phyloP scores from a whole-genome alignment of 2,797 vertebrate species.

The Momotus momota region DNA sequence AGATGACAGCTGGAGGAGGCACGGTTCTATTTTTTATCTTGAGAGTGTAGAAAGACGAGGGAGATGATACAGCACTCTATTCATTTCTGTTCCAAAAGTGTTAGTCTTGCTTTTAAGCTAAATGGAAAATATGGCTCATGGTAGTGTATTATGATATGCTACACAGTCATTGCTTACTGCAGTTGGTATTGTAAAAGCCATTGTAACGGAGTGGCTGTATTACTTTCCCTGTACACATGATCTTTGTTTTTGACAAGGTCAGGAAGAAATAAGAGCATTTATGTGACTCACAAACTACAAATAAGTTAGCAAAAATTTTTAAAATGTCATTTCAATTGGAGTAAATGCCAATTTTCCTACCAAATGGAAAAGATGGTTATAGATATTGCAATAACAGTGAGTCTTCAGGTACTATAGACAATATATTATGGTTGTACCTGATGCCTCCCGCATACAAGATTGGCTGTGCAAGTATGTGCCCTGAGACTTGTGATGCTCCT shows the following conservation, averaged over 20 bases:
- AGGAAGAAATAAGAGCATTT: background rate
- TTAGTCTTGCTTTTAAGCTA: conserved; percentile 1
- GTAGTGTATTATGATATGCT: background rate
- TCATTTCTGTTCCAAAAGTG: conserved; percentile 14
- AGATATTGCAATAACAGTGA: background rate
- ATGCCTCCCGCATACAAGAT: background rate
- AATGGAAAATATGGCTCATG: background rate
- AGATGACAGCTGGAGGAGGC: background rate
- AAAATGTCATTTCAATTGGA: background rate
- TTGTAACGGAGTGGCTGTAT: background rate
- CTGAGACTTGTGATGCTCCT: background rate
- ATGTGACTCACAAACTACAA: background rate
- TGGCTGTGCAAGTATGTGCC: background rate
- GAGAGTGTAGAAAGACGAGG: background rate
- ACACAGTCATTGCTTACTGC: background rate
- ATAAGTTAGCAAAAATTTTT: background rate
- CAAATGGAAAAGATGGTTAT: background rate
- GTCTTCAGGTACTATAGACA: background rate
- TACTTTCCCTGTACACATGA: fast-evolving
- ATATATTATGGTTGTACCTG: background rate
- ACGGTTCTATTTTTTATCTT: background rate
- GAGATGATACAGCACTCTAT: background rate
- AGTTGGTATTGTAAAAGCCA: background rate
- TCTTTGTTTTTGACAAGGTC: background rate
- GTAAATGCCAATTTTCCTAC: background rate